These are phyloP conservation scores for Pachycephala philippinensis DNA, from an alignment of 2,113 vertebrate genomes.

Conservation along the genomic window DNA sequence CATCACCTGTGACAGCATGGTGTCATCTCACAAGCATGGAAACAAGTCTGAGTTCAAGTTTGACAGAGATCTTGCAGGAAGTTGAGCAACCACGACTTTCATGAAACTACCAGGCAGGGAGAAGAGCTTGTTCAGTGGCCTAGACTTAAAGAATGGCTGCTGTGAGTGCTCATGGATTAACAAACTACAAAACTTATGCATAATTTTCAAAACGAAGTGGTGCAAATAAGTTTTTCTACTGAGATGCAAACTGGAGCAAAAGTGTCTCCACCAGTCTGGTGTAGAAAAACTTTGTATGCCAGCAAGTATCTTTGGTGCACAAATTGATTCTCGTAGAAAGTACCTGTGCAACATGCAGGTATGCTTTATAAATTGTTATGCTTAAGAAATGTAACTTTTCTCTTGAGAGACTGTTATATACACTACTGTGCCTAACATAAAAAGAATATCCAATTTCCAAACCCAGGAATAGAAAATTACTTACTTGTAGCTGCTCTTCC, in stretches of 20 bases:
- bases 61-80: background rate
- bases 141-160: background rate
- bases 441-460: slow-evolving; percentile 36
- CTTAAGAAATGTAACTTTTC: background rate
- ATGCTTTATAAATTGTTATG: background rate
- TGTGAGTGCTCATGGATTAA: background rate
- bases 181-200: background rate
- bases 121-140: background rate
- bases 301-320: background rate
- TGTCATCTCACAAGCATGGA: background rate
- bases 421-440: background rate
- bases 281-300: background rate
- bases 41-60: background rate
- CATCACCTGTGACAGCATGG: background rate
- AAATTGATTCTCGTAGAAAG: background rate
- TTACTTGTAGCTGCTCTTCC: slow-evolving; percentile 4
- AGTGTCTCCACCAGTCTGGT: background rate
- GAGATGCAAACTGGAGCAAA: background rate
- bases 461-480: slow-evolving; percentile 13
- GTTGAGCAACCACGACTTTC: background rate
- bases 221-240: background rate
- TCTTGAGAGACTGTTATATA: background rate
- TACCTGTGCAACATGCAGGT: background rate
- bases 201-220: background rate
- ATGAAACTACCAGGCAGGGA: background rate